Conservation (phyloP, 2,797 vertebrate genomes). For the Poeciliopsis presidionis region DNA sequence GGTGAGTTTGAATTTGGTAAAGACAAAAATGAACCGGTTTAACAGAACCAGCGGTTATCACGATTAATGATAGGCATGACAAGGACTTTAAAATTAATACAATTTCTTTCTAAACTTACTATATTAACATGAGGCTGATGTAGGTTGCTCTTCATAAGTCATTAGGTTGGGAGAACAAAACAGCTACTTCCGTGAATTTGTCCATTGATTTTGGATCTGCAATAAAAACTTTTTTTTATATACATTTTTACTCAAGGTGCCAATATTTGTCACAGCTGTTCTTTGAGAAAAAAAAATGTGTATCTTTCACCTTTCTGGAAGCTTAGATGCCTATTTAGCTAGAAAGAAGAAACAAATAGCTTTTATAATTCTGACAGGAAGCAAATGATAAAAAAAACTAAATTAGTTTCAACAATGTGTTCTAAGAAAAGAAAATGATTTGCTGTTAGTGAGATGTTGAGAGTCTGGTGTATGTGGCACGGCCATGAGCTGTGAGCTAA, state of each 20-base stretch:
- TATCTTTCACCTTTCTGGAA: neutral
- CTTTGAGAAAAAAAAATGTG: neutral
- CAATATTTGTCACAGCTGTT: neutral
- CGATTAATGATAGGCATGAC: neutral
- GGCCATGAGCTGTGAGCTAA: slow-evolving; percentile 18
- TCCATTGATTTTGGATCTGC: neutral
- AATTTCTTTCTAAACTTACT: neutral
- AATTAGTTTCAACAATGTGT: slow-evolving; percentile 1
- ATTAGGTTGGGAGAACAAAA: neutral
- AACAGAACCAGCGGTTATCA: neutral
- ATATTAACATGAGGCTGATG: neutral
- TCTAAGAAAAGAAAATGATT: slow-evolving; percentile 1
- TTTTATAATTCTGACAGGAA: neutral
- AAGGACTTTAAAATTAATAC: neutral
- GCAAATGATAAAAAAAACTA: neutral
- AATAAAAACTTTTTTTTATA: neutral
- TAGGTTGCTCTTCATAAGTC: neutral
- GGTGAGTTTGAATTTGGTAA: neutral
- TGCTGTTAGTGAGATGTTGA: slow-evolving; percentile 1
- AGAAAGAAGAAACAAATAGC: neutral
- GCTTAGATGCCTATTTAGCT: slow-evolving; percentile 3
- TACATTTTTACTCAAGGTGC: neutral
- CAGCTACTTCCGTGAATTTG: neutral
- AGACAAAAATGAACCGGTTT: neutral
- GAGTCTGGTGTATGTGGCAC: slow-evolving; percentile 10